phyloP scores from a whole-genome alignment of 2,888 invertebrate species.

The Cephalotes varians region DNA sequence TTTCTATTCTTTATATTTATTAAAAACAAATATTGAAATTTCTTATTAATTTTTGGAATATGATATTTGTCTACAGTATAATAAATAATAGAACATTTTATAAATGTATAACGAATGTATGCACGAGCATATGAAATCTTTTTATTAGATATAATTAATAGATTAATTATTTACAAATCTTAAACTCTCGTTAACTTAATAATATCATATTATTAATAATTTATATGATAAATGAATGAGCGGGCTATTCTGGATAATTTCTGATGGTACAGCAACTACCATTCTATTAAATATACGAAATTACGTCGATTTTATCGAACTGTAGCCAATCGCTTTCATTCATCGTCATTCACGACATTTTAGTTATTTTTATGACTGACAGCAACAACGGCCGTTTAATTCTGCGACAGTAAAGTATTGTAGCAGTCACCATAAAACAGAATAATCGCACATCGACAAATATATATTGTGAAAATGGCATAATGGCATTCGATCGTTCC shows the following conservation, averaged over 20 bases:
- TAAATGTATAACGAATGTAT: neutral
- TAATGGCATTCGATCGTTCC: slow-evolving; percentile 57
- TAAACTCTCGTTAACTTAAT: neutral
- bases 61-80: neutral
- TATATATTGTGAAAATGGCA: slow-evolving; percentile 59
- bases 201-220: neutral
- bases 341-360: slow-evolving; percentile 50
- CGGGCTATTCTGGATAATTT: neutral
- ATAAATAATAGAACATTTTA: neutral
- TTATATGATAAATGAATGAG: neutral
- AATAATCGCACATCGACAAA: slow-evolving; percentile 64
- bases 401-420: slow-evolving; percentile 59
- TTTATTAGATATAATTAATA: too few relatives aligned
- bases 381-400: slow-evolving; percentile 67
- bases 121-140: neutral
- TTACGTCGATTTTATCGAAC: neutral
- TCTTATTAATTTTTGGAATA: neutral
- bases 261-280: neutral
- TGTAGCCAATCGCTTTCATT: slow-evolving; percentile 24
- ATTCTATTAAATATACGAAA: neutral
- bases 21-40: neutral
- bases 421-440: slow-evolving; percentile 61
- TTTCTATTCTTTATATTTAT: neutral
- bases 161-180: neutral
- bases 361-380: slow-evolving; percentile 73